phyloP scores from a whole-genome alignment of 2,888 invertebrate genomes.

The Neuroscelio doddi region DNA sequence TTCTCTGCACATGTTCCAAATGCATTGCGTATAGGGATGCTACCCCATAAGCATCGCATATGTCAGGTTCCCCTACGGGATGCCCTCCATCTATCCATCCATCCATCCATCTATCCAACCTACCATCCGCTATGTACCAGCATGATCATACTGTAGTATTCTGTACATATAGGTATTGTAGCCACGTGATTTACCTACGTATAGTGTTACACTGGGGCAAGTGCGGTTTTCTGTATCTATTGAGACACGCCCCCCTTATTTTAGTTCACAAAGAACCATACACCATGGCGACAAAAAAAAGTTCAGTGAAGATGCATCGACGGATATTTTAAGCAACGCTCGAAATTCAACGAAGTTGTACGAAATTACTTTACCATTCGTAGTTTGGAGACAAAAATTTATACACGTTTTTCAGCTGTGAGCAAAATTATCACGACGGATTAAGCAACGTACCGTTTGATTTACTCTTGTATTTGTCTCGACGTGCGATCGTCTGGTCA shows the following conservation, averaged over 20 bases:
- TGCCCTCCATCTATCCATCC: constrained; percentile 43
- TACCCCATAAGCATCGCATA: constrained; percentile 65
- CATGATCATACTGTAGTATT: constrained; percentile 20
- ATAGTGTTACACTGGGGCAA: constrained; percentile 58
- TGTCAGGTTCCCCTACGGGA: constrained; percentile 57
- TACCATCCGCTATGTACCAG: constrained; percentile 41
- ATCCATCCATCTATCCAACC: constrained; percentile 22
- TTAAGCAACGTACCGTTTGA: no score
- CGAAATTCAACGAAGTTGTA: no score
- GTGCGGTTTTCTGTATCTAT: constrained; percentile 55
- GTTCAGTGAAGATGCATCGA: constrained; percentile 6
- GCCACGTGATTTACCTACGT: constrained; percentile 50
- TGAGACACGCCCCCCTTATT: constrained; percentile 54
- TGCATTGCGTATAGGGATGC: constrained; percentile 41
- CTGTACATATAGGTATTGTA: constrained; percentile 32
- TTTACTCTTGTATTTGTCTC: no score
- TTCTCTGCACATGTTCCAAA: constrained; percentile 61
- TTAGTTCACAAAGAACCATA: constrained; percentile 46
- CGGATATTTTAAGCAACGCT: background rate
- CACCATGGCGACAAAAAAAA: constrained; percentile 3
- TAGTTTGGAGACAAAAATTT: no score
- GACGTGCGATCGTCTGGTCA: no score
- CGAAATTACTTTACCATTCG: no score
- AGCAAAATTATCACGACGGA: no score
- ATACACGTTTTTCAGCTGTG: no score